phyloP scores from a whole-genome alignment of 37 sponge, comb jelly and placozoan species.

The Beroe ovata region DNA sequence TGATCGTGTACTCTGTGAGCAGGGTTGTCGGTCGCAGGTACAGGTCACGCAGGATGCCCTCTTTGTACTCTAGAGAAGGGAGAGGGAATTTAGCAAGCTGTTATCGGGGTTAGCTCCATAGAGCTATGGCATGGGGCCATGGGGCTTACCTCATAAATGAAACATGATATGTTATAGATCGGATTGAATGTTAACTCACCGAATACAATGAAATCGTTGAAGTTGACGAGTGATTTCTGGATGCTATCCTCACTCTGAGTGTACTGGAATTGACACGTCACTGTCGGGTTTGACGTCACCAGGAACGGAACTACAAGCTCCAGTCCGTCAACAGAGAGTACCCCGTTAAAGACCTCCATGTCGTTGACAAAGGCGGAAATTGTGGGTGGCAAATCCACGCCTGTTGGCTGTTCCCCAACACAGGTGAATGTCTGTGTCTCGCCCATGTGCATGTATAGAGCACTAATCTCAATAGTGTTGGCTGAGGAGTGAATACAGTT shows the following conservation, averaged over 20 bases:
- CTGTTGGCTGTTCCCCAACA: constrained; percentile 5
- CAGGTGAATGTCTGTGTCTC: constrained; percentile 27
- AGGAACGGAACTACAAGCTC: background rate
- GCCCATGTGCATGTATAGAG: background rate
- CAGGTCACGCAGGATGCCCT: background rate
- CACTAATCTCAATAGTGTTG: background rate
- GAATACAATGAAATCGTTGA: background rate
- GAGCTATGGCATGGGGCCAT: too few relatives aligned
- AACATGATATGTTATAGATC: too few relatives aligned
- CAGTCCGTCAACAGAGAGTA: background rate
- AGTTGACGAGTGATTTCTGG: background rate
- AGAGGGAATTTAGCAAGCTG: too few relatives aligned
- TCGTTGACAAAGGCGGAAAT: constrained; percentile 35
- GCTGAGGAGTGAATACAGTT: too few relatives aligned
- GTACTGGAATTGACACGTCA: constrained; percentile 22
- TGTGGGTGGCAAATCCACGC: constrained; percentile 14
- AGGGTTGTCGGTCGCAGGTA: background rate
- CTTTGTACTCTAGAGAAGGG: background rate
- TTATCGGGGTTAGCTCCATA: too few relatives aligned
- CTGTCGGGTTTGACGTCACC: background rate
- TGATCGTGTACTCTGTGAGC: background rate
- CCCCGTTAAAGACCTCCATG: background rate
- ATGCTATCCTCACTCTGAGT: background rate
- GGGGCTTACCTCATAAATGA: too few relatives aligned
- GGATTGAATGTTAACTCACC: constrained; percentile 1